Base-by-base conservation (phyloP, 1,140 invertebrate genomes). In the Drepana arcuata region DNA sequence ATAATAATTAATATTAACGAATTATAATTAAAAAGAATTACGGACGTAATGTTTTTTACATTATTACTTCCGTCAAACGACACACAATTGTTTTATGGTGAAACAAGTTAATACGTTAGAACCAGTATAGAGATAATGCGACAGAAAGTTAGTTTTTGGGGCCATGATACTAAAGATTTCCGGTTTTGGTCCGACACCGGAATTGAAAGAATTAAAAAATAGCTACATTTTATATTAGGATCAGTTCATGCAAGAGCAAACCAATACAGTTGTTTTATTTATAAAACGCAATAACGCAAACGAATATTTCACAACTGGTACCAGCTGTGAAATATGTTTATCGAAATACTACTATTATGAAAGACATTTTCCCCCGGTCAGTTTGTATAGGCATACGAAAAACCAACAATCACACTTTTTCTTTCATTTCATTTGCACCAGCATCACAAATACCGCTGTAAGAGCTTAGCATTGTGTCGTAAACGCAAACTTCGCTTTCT, bases 381-480 rank as follows among this genome's bases (percentile, higher is more conserved):
- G 11, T 47, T 39, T 47, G 39, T 43, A 30, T 33, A 41, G 14
- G 13, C 35, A 24, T 54, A 57, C 33, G 49, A 68, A 81, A 77
- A 77, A 63, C 67, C 71, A 77, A 79, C 59, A 75, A 70, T 72
- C 62, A 42, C 67, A 82, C 78, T 82, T 78, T 82, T 82, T 82
- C 73, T 80, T 74, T 82, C 75, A 54, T 77, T 72, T 74, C 65
- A 79, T 79, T 77, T 74, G 38, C 66, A 69, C 67, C 42, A 46
- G 35, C 55, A 52, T 59, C 52, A 65, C 48, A 63, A 63, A 34
- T 21, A 13, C 21, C 53, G 41, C 30, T 44, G 55, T 55, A 70
- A 56, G 53, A 66, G 52, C 50, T 55, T 64, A 59, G 61, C 58
- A n/a, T n/a, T 56, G 58, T 68, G 50, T 53, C 51, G 60, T 66